Conservation (phyloP, 2,113 vertebrate species). For the Ophthalmolycus amberensis region DNA sequence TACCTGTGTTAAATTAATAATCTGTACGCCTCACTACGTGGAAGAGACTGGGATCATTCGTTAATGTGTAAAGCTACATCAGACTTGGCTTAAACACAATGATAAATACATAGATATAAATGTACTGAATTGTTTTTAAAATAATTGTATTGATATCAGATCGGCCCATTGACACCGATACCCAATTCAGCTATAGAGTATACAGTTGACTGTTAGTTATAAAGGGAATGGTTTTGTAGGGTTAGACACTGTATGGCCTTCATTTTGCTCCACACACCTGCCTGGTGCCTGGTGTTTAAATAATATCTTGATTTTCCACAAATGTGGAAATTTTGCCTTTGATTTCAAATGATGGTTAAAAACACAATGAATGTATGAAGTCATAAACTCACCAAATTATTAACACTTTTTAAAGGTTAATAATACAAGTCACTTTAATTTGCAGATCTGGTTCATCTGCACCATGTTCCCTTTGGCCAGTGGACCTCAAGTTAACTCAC, state of each 20-base stretch:
- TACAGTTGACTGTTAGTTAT: neutral
- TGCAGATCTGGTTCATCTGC: conserved; percentile 77
- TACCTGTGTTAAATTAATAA: too few species aligned
- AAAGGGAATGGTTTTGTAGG: neutral
- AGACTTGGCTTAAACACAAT: too few species aligned
- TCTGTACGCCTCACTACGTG: too few species aligned
- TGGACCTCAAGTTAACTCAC: conserved; percentile 87
- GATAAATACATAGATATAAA: too few species aligned
- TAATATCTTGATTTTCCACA: neutral
- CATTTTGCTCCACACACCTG: neutral
- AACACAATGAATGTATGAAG: neutral
- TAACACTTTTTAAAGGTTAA: neutral
- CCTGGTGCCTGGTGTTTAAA: neutral
- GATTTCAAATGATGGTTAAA: neutral
- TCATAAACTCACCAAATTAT: neutral
- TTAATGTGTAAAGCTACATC: too few species aligned
- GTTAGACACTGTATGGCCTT: neutral
- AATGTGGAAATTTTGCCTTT: neutral
- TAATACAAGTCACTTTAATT: conserved; percentile 29
- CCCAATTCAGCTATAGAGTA: neutral
- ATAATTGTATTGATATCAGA: neutral
- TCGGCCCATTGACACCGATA: neutral
- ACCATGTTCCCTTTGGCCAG: conserved; percentile 70
- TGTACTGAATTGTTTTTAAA: too few species aligned
- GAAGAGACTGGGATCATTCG: too few species aligned